These are phyloP conservation scores for Quadroppia sp. DNA, from an alignment of 2,888 invertebrate genomes.

Conservation along the genomic window DNA sequence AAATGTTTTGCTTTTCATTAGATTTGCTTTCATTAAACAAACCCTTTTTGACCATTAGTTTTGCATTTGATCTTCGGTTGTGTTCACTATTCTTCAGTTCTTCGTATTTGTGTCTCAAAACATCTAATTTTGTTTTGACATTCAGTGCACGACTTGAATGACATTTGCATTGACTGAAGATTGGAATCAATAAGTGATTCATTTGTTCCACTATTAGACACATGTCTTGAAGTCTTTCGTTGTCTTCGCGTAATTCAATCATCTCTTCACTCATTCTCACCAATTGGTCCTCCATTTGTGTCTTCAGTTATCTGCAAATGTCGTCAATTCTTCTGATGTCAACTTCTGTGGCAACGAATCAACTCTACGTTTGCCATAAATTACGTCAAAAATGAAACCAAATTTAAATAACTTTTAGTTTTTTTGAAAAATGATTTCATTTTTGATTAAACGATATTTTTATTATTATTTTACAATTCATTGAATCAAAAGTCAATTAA, in stretches of 20 bases:
- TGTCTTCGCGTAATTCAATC: constrained; percentile 5
- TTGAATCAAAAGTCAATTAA: too few species aligned
- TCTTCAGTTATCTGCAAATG: too few species aligned
- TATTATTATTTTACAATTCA: too few species aligned
- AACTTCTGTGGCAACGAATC: too few species aligned
- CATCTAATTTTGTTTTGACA: neutral
- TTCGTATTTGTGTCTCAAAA: constrained; percentile 4
- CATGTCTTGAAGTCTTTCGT: constrained; percentile 8
- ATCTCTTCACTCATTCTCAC: neutral
- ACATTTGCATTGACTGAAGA: neutral
- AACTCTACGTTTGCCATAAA: too few species aligned
- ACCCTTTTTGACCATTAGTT: neutral
- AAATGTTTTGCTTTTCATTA: constrained; percentile 10
- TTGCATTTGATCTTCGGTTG: neutral
- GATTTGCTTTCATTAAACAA: neutral
- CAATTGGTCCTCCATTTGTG: neutral
- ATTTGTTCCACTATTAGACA: constrained; percentile 1
- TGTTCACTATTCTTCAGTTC: neutral
- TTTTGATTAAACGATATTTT: too few species aligned
- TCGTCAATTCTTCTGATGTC: too few species aligned
- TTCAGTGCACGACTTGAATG: neutral
- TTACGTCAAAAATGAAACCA: too few species aligned
- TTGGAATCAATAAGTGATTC: neutral
- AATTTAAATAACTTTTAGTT: too few species aligned
- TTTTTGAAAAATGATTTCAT: too few species aligned